Conservation (phyloP, 2,888 invertebrate genomes). For the Mactromeris polynyma region DNA sequence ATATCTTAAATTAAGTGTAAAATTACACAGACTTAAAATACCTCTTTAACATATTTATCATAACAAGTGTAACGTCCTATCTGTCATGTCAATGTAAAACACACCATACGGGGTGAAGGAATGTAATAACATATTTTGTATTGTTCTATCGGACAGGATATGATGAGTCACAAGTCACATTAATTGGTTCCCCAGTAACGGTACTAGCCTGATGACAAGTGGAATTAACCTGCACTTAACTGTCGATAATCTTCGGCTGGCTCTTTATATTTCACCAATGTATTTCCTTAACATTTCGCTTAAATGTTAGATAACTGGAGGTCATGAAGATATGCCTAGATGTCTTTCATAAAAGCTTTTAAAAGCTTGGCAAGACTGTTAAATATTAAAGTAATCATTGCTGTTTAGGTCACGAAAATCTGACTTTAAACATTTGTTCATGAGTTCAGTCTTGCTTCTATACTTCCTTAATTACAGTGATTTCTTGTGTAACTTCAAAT, state of each 20-base stretch:
- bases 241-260: conserved; percentile 54
- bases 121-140: conserved; percentile 6
- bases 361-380: neutral
- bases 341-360: conserved; percentile 5
- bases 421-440: neutral
- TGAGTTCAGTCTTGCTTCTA: neutral
- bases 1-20: neutral
- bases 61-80: neutral
- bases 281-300: conserved; percentile 16
- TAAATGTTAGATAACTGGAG: conserved; percentile 21
- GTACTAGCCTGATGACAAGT: conserved; percentile 51
- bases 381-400: neutral
- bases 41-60: neutral
- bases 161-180: conserved; percentile 28
- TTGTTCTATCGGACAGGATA: neutral
- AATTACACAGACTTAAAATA: neutral
- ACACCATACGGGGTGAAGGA: neutral
- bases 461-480: neutral
- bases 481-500: neutral
- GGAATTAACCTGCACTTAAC: conserved; percentile 68
- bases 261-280: conserved; percentile 22
- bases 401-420: neutral
- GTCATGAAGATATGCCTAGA: conserved; percentile 15
- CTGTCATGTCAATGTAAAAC: neutral
- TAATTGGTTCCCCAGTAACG: conserved; percentile 46